These are phyloP conservation scores for Vimba vimba DNA, from an alignment of 2,113 vertebrate species.

Conservation along the genomic window DNA sequence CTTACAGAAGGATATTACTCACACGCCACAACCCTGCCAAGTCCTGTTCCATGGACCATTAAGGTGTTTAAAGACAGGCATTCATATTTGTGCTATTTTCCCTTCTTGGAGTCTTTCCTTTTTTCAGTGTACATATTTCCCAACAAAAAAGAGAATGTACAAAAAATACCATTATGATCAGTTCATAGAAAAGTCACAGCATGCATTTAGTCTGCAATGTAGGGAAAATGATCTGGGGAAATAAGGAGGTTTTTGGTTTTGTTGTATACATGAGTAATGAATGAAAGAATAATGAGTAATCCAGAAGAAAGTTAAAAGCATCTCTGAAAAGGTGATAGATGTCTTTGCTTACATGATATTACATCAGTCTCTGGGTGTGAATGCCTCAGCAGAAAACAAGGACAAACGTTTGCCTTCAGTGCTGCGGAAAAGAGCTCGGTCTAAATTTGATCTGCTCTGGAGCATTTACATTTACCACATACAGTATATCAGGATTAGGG, in stretches of 20 bases:
- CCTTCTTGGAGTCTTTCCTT: constrained; percentile 58
- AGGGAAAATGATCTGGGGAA: not conserved
- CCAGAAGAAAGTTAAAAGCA: not conserved
- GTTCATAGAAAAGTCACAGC: not conserved
- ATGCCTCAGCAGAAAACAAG: not conserved
- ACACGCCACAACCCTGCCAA: constrained; percentile 70
- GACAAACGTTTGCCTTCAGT: not conserved
- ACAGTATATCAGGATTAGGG: not conserved
- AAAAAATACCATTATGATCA: constrained; percentile 25
- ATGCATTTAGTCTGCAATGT: not conserved
- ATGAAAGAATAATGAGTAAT: constrained; percentile 10
- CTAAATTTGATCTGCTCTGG: not conserved
- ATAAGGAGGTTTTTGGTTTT: constrained; percentile 6
- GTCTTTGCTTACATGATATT: not conserved
- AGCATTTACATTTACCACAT: not conserved
- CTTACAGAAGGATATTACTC: constrained; percentile 78
- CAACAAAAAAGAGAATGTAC: constrained; percentile 17
- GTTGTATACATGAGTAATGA: constrained; percentile 4
- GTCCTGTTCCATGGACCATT: constrained; percentile 73
- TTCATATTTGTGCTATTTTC: constrained; percentile 74
- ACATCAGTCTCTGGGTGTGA: not conserved
- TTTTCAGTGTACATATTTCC: not conserved
- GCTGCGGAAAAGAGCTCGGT: not conserved
- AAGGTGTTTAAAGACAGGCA: constrained; percentile 75
- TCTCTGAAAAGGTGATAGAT: constrained; percentile 1